Conservation (phyloP, 2,113 vertebrate genomes). For the Monopterus albus region DNA sequence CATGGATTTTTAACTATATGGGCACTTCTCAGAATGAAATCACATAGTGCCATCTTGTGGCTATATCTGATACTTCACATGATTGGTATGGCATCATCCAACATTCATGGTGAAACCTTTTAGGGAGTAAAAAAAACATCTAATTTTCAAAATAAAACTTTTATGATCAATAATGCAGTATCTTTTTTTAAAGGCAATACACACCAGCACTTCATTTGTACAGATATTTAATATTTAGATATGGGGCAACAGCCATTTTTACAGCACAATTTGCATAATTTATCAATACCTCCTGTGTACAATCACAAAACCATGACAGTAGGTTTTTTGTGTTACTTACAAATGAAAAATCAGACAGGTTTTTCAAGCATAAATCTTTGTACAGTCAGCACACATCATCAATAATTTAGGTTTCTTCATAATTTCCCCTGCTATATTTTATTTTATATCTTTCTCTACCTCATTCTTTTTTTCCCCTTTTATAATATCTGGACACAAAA, state of each 20-base stretch:
- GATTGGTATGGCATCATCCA: neutral
- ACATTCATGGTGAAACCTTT: too few species aligned
- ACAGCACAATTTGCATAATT: constrained; percentile 98
- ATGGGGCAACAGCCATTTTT: constrained; percentile 93
- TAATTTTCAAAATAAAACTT: neutral
- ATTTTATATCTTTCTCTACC: constrained; percentile 68
- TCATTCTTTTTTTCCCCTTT: constrained; percentile 66
- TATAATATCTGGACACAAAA: constrained; percentile 88
- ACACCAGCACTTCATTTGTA: constrained; percentile 73
- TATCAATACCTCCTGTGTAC: constrained; percentile 96
- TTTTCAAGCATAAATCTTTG: constrained; percentile 95
- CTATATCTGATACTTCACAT: neutral
- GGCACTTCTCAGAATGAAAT: neutral
- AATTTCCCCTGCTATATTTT: constrained; percentile 54
- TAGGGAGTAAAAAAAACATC: neutral
- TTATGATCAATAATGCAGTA: neutral
- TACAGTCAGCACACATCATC: constrained; percentile 88
- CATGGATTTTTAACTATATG: too few species aligned
- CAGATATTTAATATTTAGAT: constrained; percentile 98
- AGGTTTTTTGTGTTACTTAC: constrained; percentile 89
- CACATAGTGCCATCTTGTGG: constrained; percentile 47
- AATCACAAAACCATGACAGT: constrained; percentile 97
- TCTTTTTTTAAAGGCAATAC: constrained; percentile 6
- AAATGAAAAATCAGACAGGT: constrained; percentile 92
- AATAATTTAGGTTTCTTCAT: constrained; percentile 76